Evolutionary conservation across 2,113 vertebrate genomes (phyloP).

Genomic region (Chaetops frenatus): DNA sequence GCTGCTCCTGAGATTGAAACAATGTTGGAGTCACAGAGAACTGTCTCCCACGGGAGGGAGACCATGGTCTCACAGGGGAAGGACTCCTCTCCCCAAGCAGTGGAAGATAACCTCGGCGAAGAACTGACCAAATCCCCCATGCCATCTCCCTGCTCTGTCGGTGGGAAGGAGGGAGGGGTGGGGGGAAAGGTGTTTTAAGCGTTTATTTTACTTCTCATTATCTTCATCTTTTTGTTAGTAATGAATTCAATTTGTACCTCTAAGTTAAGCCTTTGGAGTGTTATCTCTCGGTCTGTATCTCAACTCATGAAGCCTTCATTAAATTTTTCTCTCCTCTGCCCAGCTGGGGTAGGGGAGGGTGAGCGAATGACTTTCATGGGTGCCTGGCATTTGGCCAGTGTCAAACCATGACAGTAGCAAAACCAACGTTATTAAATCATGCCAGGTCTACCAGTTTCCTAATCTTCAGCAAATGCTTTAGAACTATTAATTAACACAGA

Average conservation of each 20-base stretch:
- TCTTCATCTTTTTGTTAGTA: background rate
- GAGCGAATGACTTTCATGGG: background rate
- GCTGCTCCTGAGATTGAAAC: background rate
- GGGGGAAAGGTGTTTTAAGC: background rate
- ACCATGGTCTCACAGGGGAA: background rate
- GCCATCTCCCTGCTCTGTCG: no score
- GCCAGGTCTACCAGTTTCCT: background rate
- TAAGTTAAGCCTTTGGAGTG: background rate
- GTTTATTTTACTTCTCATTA: background rate
- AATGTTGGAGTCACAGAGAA: background rate
- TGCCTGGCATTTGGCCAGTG: background rate
- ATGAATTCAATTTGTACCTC: background rate
- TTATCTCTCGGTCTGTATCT: background rate
- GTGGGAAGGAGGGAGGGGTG: background rate
- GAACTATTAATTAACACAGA: background rate
- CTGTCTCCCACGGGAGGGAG: background rate
- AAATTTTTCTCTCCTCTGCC: background rate
- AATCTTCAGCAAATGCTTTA: background rate
- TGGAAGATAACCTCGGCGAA: no score
- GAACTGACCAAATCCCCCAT: no score
- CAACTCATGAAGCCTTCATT: background rate
- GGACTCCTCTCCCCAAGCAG: background rate
- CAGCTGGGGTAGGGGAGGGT: background rate
- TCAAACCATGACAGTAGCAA: background rate
- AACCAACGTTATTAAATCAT: rapidly evolving